phyloP scores from a whole-genome alignment of 2,888 invertebrate genomes.

The Sarcophaga rosellei region DNA sequence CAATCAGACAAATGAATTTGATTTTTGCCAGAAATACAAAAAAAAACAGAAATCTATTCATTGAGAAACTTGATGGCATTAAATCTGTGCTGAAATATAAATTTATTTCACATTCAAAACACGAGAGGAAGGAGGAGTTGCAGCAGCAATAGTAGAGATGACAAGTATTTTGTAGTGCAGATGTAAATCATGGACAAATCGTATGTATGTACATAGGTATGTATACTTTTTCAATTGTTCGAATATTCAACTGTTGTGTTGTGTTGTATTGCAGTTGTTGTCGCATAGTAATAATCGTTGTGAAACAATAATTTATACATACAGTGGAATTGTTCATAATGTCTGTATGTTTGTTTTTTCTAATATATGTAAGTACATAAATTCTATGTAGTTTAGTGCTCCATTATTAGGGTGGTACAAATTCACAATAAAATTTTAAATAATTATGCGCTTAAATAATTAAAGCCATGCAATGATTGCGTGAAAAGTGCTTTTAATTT shows the following conservation, averaged over 20 bases:
- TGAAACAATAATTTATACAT: background rate
- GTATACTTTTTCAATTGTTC: background rate
- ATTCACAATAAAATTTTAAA: background rate
- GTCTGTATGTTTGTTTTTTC: background rate
- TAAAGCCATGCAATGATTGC: background rate
- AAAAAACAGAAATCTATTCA: no score
- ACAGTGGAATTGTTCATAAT: background rate
- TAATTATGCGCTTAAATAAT: background rate
- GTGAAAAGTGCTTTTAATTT: background rate
- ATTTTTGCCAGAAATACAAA: background rate
- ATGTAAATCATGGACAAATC: background rate
- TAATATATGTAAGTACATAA: background rate
- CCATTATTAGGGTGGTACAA: background rate
- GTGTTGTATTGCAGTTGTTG: no score
- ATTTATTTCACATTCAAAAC: no score
- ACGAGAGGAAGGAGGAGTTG: background rate
- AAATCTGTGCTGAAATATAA: no score
- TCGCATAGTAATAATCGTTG: no score
- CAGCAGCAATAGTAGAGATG: background rate
- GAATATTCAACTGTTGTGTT: no score
- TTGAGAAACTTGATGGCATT: no score
- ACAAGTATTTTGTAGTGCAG: background rate
- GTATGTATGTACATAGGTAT: background rate
- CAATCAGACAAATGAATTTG: background rate
- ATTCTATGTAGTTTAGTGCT: background rate